A percentile compares a stretch with the other conserved stretches of the same genome.
phyloP scores from a whole-genome alignment of 2,797 vertebrate genomes.

The Thamnophis elegans region DNA sequence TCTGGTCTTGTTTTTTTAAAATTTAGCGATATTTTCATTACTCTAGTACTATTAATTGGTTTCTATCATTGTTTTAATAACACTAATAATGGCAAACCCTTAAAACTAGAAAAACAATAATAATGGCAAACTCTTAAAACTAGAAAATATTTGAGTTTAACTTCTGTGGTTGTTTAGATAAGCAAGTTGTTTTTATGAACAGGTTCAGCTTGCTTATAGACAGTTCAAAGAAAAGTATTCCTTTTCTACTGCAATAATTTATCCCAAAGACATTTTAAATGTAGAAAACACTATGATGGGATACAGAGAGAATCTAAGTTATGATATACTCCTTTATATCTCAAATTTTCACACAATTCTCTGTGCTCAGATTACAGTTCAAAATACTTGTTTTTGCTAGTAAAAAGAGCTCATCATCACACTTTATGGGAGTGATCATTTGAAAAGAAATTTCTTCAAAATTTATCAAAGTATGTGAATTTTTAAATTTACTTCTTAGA shows the following conservation, averaged over 20 bases:
- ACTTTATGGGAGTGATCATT: not conserved
- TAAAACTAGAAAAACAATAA: conserved; percentile 13
- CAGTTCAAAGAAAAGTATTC: not conserved
- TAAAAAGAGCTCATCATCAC: not conserved
- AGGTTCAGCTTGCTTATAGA: not conserved
- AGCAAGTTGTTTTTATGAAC: conserved; percentile 13
- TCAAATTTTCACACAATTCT: not conserved
- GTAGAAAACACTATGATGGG: not conserved
- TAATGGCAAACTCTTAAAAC: conserved; percentile 4
- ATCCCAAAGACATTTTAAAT: not conserved
- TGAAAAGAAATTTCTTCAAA: not conserved
- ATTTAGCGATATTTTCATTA: conserved; percentile 1
- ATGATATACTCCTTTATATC: not conserved
- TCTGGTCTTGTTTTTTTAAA: conserved; percentile 22
- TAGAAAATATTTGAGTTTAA: conserved; percentile 7
- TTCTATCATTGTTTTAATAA: conserved; percentile 29
- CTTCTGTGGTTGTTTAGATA: not conserved
- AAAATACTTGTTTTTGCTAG: not conserved
- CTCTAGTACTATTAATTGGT: not conserved
- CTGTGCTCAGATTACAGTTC: not conserved
- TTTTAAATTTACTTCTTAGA: not conserved
- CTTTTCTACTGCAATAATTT: conserved; percentile 6
- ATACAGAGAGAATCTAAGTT: not conserved
- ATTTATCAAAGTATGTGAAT: not conserved
- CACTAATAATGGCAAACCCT: conserved; percentile 14